A percentile compares a stretch with the other conserved stretches of the same genome.
phyloP scores from a whole-genome alignment of 2,888 invertebrate genomes.

The Spialia ferax region DNA sequence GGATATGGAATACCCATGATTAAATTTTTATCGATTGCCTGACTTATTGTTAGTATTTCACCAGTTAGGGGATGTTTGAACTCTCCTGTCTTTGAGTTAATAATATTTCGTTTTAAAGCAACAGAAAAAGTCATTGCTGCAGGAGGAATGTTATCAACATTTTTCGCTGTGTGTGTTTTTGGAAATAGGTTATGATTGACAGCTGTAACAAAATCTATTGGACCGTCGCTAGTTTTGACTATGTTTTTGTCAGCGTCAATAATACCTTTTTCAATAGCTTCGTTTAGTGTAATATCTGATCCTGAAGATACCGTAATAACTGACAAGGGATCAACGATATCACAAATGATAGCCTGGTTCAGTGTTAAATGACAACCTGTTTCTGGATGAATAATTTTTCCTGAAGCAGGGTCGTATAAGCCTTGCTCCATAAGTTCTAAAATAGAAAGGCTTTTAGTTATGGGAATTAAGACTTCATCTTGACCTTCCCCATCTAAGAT shows the following conservation, averaged over 20 bases:
- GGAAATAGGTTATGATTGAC: constrained; percentile 90
- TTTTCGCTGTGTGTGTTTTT: constrained; percentile 55
- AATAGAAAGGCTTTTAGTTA: constrained; percentile 93
- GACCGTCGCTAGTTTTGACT: constrained; percentile 88
- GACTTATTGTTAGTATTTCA: constrained; percentile 87
- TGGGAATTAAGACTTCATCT: constrained; percentile 92
- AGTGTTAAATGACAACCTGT: constrained; percentile 92
- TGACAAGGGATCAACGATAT: constrained; percentile 94
- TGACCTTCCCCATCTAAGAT: constrained; percentile 92
- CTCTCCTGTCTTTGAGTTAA: constrained; percentile 89
- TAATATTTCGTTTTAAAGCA: constrained; percentile 90
- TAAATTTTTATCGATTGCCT: constrained; percentile 91
- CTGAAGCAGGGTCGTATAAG: constrained; percentile 90
- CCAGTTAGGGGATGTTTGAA: constrained; percentile 91
- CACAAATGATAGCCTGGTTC: constrained; percentile 94
- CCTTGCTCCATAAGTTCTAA: constrained; percentile 95
- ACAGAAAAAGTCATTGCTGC: constrained; percentile 94
- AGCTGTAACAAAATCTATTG: constrained; percentile 90
- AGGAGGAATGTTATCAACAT: constrained; percentile 88
- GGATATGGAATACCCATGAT: constrained; percentile 94
- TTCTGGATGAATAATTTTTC: constrained; percentile 95
- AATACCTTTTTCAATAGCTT: constrained; percentile 90
- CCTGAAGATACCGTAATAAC: constrained; percentile 88
- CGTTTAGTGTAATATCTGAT: constrained; percentile 90
- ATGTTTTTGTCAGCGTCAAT: constrained; percentile 90